Evolutionary conservation across 2,888 invertebrate genomes (phyloP).

Genomic region (Ectemnius continuus): DNA sequence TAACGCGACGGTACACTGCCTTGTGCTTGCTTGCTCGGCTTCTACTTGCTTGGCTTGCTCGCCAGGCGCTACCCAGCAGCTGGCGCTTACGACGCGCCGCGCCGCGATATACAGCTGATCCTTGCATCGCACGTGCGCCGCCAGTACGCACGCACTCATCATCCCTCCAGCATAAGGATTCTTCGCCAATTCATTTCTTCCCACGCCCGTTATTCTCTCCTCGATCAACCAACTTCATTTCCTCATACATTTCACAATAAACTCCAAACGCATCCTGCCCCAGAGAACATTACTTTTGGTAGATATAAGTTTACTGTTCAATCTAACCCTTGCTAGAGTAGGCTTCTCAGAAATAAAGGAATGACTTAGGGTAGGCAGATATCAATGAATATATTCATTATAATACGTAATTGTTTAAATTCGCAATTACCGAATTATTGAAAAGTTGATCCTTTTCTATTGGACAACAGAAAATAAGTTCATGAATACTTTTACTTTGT

Average conservation of each 20-base stretch:
- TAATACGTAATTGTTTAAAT: too few species aligned
- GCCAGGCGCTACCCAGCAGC: constrained; percentile 44
- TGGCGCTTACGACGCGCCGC: constrained; percentile 27
- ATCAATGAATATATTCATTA: too few species aligned
- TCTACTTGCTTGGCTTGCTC: background rate
- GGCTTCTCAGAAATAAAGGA: too few species aligned
- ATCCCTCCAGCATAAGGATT: background rate
- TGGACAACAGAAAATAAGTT: too few species aligned
- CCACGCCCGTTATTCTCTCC: background rate
- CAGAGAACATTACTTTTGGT: too few species aligned
- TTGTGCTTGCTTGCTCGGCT: constrained; percentile 18
- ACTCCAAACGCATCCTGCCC: too few species aligned
- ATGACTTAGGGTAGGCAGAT: too few species aligned
- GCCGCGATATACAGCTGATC: constrained; percentile 56
- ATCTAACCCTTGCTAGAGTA: too few species aligned
- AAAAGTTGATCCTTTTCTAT: too few species aligned
- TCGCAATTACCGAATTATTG: too few species aligned
- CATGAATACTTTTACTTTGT: too few species aligned
- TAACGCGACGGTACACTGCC: constrained; percentile 31
- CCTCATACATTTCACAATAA: background rate
- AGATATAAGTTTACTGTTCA: too few species aligned
- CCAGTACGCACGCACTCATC: constrained; percentile 9
- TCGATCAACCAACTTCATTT: background rate
- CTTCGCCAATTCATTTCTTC: background rate
- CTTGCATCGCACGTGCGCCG: constrained; percentile 52